A percentile compares a stretch with the other conserved stretches of the same genome.
Evolutionary conservation across 2,888 invertebrate species (phyloP).

Genomic region (Chrysomela aeneicollis): DNA sequence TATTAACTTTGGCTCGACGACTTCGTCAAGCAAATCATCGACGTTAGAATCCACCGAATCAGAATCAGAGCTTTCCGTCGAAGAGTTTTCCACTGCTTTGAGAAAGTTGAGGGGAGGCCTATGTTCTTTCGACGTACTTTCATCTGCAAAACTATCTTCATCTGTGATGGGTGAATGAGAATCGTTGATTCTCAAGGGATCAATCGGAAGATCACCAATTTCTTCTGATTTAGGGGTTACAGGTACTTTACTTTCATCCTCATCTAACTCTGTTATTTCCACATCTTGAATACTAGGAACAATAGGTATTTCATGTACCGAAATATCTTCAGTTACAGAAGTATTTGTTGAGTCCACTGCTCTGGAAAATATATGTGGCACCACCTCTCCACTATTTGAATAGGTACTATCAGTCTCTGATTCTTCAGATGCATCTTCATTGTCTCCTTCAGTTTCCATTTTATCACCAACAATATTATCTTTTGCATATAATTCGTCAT

Average conservation of each 20-base stretch:
- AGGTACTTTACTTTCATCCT: background rate
- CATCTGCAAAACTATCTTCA: background rate
- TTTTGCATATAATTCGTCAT: background rate
- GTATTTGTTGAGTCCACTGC: conserved; percentile 39
- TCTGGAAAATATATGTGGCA: conserved; percentile 41
- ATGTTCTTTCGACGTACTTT: conserved; percentile 16
- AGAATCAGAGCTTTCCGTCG: conserved; percentile 16
- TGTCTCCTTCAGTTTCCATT: background rate
- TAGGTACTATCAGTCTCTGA: background rate
- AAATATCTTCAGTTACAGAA: conserved; percentile 22
- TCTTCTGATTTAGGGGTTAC: background rate
- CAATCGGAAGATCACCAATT: background rate
- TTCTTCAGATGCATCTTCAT: background rate
- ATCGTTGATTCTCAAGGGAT: background rate
- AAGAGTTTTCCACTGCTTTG: conserved; percentile 33
- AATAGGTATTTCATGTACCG: background rate
- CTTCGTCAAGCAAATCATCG: background rate
- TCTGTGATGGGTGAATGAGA: background rate
- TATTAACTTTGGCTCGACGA: background rate
- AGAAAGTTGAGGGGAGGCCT: conserved; percentile 19
- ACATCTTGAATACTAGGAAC: background rate
- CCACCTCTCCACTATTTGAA: background rate
- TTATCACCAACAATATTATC: background rate
- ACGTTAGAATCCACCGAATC: background rate
- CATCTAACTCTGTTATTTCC: conserved; percentile 3